Conservation (phyloP, 2,888 invertebrate genomes). For the Druceiella hillmani region DNA sequence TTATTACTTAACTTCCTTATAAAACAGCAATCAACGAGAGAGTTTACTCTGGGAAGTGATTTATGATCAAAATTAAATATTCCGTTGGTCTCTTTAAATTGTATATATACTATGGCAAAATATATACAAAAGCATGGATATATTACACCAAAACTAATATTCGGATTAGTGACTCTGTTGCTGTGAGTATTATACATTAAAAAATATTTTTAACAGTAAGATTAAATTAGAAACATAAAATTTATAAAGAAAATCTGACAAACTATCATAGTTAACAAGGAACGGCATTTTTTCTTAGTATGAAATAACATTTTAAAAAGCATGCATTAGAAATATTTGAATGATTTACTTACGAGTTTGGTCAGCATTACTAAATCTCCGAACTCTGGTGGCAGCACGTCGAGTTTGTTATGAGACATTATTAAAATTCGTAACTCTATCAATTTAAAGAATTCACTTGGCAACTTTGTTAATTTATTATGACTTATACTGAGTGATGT, state of each 20-base stretch:
- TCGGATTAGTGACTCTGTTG: no score
- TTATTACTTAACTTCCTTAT: no score
- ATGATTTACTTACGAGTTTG: slow-evolving; percentile 35
- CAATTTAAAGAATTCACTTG: slow-evolving; percentile 62
- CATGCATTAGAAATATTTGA: slow-evolving; percentile 17
- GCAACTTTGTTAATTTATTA: slow-evolving; percentile 60
- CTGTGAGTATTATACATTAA: no score
- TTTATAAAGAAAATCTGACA: slow-evolving; percentile 3
- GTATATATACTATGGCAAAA: no score
- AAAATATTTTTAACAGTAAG: neutral
- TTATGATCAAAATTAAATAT: no score
- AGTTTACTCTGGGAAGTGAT: no score
- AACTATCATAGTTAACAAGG: neutral
- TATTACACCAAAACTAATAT: no score
- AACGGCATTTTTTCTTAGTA: neutral
- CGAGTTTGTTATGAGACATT: slow-evolving; percentile 69
- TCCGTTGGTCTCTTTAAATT: no score
- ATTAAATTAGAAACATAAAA: neutral
- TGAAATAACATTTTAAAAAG: slow-evolving; percentile 8
- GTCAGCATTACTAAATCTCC: slow-evolving; percentile 73
- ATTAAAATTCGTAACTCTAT: slow-evolving; percentile 65
- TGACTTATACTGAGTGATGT: slow-evolving; percentile 62
- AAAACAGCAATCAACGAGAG: no score
- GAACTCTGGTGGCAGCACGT: slow-evolving; percentile 61
- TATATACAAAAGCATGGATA: no score